A percentile compares a stretch with the other conserved stretches of the same genome.
Evolutionary conservation across 2,113 vertebrate genomes (phyloP).

Genomic region (Leucopternis melanops): DNA sequence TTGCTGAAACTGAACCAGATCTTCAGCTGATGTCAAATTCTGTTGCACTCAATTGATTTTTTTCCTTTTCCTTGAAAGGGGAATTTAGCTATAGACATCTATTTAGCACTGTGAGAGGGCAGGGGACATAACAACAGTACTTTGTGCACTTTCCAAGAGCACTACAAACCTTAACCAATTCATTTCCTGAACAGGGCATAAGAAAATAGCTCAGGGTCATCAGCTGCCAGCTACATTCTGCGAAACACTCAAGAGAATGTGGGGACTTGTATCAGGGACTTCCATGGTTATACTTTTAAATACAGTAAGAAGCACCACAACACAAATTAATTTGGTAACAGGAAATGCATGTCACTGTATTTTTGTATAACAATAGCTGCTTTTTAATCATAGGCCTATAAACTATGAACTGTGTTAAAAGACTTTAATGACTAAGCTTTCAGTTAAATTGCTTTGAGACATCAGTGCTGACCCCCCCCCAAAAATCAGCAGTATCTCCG

Average conservation of each 20-base stretch:
- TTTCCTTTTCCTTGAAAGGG: background rate
- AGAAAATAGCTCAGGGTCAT: background rate
- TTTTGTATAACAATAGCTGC: background rate
- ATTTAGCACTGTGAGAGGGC: background rate
- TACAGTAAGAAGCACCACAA: background rate
- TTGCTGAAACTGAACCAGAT: background rate
- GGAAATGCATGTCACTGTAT: background rate
- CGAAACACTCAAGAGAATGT: background rate
- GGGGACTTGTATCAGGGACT: background rate
- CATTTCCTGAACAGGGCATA: background rate
- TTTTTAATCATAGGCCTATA: background rate
- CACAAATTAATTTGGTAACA: background rate
- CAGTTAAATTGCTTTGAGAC: background rate
- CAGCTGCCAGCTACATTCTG: background rate
- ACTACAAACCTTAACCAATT: background rate
- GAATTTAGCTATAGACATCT: background rate
- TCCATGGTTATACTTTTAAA: background rate
- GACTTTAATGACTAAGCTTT: background rate
- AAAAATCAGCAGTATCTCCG: background rate
- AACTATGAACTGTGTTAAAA: background rate
- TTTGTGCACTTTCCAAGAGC: background rate
- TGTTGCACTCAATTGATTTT: background rate
- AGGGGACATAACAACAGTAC: background rate
- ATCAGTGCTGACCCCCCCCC: background rate
- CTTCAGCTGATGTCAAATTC: background rate